A percentile compares a stretch with the other conserved stretches of the same genome.
These are phyloP conservation scores for Poliocrania exsul DNA, from an alignment of 2,797 vertebrate species.

Conservation along the genomic window DNA sequence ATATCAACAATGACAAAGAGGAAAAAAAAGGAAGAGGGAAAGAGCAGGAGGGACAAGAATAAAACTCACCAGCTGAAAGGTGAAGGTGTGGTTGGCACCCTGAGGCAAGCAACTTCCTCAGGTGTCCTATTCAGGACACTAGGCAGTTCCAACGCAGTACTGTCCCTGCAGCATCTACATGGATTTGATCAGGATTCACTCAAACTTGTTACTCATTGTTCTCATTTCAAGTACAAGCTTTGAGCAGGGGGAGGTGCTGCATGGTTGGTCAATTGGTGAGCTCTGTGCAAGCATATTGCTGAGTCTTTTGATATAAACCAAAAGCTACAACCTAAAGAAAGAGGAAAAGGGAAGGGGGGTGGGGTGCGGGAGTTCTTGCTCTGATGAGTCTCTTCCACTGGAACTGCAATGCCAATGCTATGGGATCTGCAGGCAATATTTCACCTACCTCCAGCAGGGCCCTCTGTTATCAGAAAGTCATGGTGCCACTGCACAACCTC, in stretches of 20 bases:
- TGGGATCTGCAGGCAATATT: neutral
- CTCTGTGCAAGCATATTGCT: neutral
- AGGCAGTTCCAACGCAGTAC: rapidly evolving
- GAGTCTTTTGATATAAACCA: neutral
- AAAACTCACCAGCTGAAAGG: neutral
- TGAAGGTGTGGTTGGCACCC: neutral
- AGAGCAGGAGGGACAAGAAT: neutral
- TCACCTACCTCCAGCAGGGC: neutral
- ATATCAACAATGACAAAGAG: neutral
- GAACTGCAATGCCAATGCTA: neutral
- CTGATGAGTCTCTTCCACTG: neutral
- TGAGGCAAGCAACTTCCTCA: neutral
- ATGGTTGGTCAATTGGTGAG: neutral
- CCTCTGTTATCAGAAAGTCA: neutral
- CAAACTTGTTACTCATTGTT: neutral
- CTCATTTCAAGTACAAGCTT: neutral
- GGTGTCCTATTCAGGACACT: neutral
- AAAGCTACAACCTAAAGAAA: neutral
- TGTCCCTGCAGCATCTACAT: neutral
- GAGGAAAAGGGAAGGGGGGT: rapidly evolving
- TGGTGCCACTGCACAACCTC: neutral
- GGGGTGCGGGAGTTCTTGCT: no score
- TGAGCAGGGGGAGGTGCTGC: neutral
- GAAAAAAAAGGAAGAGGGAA: rapidly evolving
- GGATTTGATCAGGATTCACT: neutral